phyloP scores from a whole-genome alignment of 2,113 vertebrate genomes.

The Lagopus muta region DNA sequence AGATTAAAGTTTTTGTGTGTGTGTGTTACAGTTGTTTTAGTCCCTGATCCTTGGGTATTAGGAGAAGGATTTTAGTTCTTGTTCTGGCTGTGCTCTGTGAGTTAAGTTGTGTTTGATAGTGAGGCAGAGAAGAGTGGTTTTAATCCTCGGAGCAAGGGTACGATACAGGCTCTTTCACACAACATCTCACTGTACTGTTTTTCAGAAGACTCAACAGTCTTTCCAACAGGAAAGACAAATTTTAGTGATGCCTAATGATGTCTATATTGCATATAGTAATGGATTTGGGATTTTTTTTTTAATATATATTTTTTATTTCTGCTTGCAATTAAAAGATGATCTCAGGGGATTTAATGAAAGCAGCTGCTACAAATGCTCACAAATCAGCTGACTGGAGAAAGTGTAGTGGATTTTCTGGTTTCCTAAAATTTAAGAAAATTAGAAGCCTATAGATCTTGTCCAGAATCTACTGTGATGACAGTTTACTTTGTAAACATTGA shows the following conservation, averaged over 20 bases:
- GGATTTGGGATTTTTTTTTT: background rate
- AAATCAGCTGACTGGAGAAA: background rate
- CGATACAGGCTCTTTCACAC: background rate
- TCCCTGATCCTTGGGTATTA: background rate
- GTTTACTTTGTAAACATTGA: background rate
- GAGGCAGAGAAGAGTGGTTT: rapidly evolving
- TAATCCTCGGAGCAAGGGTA: background rate
- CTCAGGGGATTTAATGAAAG: background rate
- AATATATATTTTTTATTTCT: background rate
- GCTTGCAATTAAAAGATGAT: background rate
- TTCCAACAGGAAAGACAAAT: background rate
- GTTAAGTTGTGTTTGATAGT: background rate
- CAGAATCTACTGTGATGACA: background rate
- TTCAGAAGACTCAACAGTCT: background rate
- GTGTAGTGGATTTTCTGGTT: background rate
- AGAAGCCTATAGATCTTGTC: background rate
- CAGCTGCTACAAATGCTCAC: background rate
- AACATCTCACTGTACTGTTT: background rate
- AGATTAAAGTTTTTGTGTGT: background rate
- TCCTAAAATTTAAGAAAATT: background rate
- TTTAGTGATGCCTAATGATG: background rate
- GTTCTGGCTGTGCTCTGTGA: background rate
- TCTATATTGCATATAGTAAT: background rate
- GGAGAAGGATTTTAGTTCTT: background rate
- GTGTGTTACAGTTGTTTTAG: background rate